phyloP scores from a whole-genome alignment of 1,140 invertebrate species.

The Drosophila lacteicornis region DNA sequence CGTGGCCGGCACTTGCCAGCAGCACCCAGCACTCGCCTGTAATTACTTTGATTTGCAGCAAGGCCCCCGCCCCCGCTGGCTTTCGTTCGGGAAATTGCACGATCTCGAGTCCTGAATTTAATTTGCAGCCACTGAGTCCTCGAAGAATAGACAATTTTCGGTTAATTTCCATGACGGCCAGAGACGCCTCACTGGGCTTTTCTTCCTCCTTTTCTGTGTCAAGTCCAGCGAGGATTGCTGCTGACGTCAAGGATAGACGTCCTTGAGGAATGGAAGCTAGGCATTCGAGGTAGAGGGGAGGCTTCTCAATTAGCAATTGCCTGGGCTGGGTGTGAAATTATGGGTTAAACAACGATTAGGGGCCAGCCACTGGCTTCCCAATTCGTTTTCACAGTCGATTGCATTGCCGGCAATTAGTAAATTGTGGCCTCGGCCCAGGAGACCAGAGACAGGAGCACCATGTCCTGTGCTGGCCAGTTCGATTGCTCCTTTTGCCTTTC shows the following conservation, averaged over 20 bases:
- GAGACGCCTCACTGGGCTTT: constrained; percentile 3
- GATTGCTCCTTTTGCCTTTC: neutral
- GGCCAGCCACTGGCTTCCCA: constrained; percentile 3
- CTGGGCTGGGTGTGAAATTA: constrained; percentile 73
- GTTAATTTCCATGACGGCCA: constrained; percentile 39
- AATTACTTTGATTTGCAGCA: constrained; percentile 74
- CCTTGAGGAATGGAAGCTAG: constrained; percentile 36
- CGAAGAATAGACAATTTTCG: constrained; percentile 33
- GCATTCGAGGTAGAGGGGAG: neutral
- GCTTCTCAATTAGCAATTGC: constrained; percentile 61
- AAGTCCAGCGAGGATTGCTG: constrained; percentile 9
- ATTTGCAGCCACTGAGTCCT: constrained; percentile 19
- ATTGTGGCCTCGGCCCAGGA: constrained; percentile 12
- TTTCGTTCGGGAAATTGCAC: constrained; percentile 21
- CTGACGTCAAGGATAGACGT: constrained; percentile 62
- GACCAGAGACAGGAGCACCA: neutral
- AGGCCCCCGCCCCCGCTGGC: constrained; percentile 10
- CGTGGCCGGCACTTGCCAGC: constrained; percentile 50
- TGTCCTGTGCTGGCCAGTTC: constrained; percentile 1
- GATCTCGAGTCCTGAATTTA: constrained; percentile 27
- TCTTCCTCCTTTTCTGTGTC: too few relatives aligned
- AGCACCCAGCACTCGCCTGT: constrained; percentile 43
- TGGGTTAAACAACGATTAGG: constrained; percentile 21
- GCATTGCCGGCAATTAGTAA: constrained; percentile 46
- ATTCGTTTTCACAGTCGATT: constrained; percentile 41